Evolutionary conservation across 2,888 invertebrate species (phyloP).

Genomic region (Polyommatus iphigenia): DNA sequence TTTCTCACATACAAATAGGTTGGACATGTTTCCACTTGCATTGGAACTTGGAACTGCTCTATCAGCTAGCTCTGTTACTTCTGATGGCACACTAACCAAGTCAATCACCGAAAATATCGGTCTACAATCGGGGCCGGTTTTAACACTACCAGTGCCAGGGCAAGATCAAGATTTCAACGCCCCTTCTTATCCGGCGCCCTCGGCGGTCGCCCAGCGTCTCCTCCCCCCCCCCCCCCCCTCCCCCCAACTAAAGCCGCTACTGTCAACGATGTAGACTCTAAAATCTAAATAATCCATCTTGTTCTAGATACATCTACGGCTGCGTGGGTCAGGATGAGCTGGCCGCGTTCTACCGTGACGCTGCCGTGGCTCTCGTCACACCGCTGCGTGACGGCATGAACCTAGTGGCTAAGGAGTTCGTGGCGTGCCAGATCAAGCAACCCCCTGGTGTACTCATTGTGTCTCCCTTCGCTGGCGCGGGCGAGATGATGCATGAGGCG

Average conservation of each 20-base stretch:
- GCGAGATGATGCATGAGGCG: conserved; percentile 96
- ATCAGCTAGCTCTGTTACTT: background rate
- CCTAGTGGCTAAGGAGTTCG: conserved; percentile 94
- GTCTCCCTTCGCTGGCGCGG: conserved; percentile 95
- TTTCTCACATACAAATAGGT: no score
- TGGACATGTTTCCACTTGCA: no score
- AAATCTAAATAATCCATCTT: background rate
- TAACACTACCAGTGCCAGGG: no score
- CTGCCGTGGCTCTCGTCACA: conserved; percentile 92
- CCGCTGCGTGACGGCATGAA: conserved; percentile 95
- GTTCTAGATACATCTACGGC: conserved; percentile 87
- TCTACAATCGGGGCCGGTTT: no score
- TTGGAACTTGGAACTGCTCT: background rate
- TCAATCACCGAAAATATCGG: background rate
- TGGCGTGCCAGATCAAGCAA: conserved; percentile 93
- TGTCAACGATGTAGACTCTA: no score
- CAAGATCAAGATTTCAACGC: no score
- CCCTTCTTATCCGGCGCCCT: no score
- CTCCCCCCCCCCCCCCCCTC: no score
- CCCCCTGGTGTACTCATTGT: conserved; percentile 93
- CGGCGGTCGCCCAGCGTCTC: no score
- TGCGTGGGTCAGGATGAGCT: conserved; percentile 92
- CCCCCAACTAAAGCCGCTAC: no score
- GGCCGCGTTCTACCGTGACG: conserved; percentile 92
- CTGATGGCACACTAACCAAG: background rate